A percentile compares a stretch with the other conserved stretches of the same genome.
These are phyloP conservation scores for Beris morrisii DNA, from an alignment of 2,888 invertebrate species.

Conservation along the genomic window DNA sequence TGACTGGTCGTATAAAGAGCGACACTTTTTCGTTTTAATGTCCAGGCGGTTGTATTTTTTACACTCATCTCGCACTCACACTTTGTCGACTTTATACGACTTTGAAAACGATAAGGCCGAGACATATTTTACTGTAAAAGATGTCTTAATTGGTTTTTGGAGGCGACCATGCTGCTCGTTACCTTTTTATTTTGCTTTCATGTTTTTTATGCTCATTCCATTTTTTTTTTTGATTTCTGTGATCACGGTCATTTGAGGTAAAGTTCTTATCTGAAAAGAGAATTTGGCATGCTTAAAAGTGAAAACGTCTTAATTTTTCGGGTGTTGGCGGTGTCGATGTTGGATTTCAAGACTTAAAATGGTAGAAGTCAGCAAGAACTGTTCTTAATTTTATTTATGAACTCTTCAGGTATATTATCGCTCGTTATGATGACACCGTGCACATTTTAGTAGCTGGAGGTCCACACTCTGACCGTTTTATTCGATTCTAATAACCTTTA, in stretches of 20 bases:
- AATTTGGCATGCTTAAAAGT: constrained; percentile 26
- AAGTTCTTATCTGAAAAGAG: constrained; percentile 27
- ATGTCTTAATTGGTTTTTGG: constrained; percentile 34
- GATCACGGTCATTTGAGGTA: constrained; percentile 19
- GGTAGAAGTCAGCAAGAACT: constrained; percentile 1
- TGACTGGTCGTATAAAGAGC: too few species aligned
- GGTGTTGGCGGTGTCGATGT: neutral
- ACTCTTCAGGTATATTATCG: constrained; percentile 17
- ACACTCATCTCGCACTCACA: too few species aligned
- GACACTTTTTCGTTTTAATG: too few species aligned
- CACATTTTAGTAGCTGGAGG: too few species aligned
- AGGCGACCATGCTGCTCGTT: constrained; percentile 31
- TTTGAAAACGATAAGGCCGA: constrained; percentile 19
- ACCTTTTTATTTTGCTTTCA: constrained; percentile 2
- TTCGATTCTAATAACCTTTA: too few species aligned
- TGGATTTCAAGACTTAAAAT: constrained; percentile 8
- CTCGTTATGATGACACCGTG: constrained; percentile 5
- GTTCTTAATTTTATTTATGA: constrained; percentile 29
- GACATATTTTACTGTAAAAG: constrained; percentile 34
- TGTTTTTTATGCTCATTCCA: constrained; percentile 18
- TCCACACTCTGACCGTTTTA: too few species aligned
- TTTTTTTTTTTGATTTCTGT: neutral
- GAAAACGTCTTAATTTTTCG: constrained; percentile 27
- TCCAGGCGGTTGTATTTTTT: too few species aligned
- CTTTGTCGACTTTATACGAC: too few species aligned